A percentile compares a stretch with the other conserved stretches of the same genome.
Conservation (phyloP, 1,140 invertebrate genomes). For the Zaprionus tsacasi region DNA sequence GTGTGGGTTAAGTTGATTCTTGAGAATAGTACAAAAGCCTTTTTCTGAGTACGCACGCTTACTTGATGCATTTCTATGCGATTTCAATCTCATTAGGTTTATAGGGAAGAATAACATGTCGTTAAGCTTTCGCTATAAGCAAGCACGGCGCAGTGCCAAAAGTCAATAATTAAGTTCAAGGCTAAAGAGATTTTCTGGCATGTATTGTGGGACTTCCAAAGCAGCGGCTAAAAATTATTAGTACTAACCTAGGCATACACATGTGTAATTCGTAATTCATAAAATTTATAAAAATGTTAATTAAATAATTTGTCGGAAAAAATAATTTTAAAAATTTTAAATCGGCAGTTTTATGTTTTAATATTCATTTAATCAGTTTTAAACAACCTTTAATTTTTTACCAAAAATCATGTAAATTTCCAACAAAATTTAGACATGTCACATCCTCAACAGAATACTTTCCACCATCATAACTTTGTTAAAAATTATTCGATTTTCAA, state of each 20-base stretch:
- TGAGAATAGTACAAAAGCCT: background rate
- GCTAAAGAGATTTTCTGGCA: constrained; percentile 7
- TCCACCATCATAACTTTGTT: no score
- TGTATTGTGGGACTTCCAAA: constrained; percentile 5
- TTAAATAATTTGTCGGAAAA: no score
- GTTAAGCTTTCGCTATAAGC: background rate
- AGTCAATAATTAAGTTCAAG: constrained; percentile 53
- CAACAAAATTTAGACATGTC: no score
- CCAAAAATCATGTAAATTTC: no score
- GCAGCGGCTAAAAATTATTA: background rate
- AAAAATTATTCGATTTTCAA: no score
- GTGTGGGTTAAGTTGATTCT: background rate
- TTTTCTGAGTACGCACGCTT: background rate
- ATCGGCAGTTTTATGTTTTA: no score
- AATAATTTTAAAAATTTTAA: no score
- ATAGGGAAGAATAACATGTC: background rate
- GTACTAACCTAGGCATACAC: background rate
- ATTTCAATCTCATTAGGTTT: background rate
- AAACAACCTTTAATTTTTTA: no score
- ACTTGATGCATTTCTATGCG: background rate
- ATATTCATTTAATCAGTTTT: no score
- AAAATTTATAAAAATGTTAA: no score
- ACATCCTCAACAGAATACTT: no score
- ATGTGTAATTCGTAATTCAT: no score
- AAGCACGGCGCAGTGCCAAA: constrained; percentile 13